phyloP scores from a whole-genome alignment of 1,140 invertebrate genomes.

The Adelges cooleyi region DNA sequence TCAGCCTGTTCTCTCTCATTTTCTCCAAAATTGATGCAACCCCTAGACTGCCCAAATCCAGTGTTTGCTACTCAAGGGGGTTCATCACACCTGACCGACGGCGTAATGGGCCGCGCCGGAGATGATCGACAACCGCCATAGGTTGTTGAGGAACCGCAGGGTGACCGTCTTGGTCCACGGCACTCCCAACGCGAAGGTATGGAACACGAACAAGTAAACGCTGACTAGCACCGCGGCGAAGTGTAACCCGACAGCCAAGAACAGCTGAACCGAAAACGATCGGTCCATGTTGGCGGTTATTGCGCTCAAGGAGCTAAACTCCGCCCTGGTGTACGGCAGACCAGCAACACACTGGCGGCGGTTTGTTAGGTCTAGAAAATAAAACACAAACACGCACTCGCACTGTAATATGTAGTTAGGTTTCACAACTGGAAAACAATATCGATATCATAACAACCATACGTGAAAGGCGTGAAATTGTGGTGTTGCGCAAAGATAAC shows the following conservation, averaged over 20 bases:
- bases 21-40: not conserved
- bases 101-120: not conserved
- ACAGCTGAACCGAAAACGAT: not conserved
- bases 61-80: no score
- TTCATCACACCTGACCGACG: constrained; percentile 1
- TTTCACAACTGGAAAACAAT: no score
- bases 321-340: not conserved
- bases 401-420: no score
- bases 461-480: no score
- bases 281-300: not conserved
- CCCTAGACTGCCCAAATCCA: no score
- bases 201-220: constrained; percentile 1
- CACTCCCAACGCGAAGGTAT: not conserved
- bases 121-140: not conserved
- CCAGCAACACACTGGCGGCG: no score
- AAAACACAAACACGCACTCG: no score
- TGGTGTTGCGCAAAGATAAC: no score
- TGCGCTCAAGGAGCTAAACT: not conserved
- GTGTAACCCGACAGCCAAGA: not conserved
- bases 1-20: not conserved
- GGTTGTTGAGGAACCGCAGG: not conserved
- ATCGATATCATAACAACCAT: no score
- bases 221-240: not conserved
- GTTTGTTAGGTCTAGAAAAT: no score
- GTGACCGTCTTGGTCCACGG: not conserved